Conservation (phyloP, 1,140 invertebrate genomes). For the Heliconius hermathena region DNA sequence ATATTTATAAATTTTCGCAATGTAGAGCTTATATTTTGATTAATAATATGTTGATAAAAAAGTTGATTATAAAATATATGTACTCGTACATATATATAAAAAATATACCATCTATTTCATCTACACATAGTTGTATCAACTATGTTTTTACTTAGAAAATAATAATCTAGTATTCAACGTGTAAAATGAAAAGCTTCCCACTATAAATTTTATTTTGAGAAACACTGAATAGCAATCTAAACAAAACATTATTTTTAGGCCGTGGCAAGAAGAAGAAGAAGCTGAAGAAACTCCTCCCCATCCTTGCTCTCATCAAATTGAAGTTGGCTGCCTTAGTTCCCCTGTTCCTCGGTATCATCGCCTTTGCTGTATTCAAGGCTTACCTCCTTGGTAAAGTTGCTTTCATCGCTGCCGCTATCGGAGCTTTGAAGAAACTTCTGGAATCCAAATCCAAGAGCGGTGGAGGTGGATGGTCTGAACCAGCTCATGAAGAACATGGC, state of each 20-base stretch:
- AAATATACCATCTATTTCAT: too few relatives aligned
- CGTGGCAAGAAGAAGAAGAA: constrained; percentile 87
- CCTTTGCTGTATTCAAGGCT: constrained; percentile 91
- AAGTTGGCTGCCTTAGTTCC: constrained; percentile 90
- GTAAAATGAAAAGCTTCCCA: too few relatives aligned
- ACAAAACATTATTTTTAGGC: constrained; percentile 67
- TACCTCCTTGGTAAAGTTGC: constrained; percentile 91
- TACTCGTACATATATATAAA: too few relatives aligned
- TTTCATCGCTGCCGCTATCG: constrained; percentile 87
- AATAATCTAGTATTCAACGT: too few relatives aligned
- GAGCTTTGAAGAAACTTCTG: constrained; percentile 90
- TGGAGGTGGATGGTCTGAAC: constrained; percentile 83
- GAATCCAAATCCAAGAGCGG: constrained; percentile 86
- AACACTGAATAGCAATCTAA: background rate
- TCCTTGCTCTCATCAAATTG: constrained; percentile 89
- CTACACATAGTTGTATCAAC: too few relatives aligned
- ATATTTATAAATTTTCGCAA: too few relatives aligned
- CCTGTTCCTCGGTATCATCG: constrained; percentile 88
- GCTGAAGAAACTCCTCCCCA: constrained; percentile 88
- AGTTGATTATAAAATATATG: too few relatives aligned
- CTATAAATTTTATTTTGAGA: background rate
- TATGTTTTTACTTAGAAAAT: too few relatives aligned
- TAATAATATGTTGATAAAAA: too few relatives aligned
- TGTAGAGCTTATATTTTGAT: too few relatives aligned
- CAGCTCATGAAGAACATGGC: constrained; percentile 83